Evolutionary conservation across 2,113 vertebrate species (phyloP).

Genomic region (Capra hircus): DNA sequence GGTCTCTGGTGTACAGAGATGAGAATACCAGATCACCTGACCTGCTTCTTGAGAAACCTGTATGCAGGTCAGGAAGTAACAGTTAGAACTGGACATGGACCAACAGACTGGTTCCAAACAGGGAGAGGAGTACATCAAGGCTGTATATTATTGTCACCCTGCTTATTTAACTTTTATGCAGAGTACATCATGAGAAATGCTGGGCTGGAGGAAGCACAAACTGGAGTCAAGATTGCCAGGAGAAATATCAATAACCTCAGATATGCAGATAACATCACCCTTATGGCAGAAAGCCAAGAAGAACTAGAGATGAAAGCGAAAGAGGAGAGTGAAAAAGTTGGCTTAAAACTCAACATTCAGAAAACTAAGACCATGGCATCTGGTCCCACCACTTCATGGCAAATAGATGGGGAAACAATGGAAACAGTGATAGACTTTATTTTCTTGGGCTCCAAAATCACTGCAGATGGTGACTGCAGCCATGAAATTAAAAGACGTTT

Average conservation of each 20-base stretch:
- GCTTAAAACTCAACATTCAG: not conserved
- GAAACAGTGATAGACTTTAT: not conserved
- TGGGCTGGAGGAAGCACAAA: not conserved
- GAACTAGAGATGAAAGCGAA: not conserved
- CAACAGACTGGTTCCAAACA: not conserved
- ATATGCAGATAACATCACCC: not conserved
- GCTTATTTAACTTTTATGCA: not conserved
- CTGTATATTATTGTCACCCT: not conserved
- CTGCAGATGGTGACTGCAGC: not conserved
- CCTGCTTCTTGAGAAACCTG: not conserved
- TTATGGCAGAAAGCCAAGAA: not conserved
- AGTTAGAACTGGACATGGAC: not conserved
- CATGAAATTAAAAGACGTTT: not conserved
- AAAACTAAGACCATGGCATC: not conserved
- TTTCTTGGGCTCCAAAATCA: not conserved
- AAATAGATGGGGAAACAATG: not conserved
- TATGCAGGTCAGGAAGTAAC: not conserved
- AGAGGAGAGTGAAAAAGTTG: not conserved
- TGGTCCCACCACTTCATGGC: not conserved
- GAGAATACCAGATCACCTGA: not conserved
- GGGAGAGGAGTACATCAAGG: not conserved
- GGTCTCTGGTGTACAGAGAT: not conserved
- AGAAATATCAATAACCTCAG: not conserved
- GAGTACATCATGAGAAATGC: not conserved
- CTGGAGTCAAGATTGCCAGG: not conserved